A percentile compares a stretch with the other conserved stretches of the same genome.
Conservation (phyloP, 2,888 invertebrate species). For the Ditula angustiorana region DNA sequence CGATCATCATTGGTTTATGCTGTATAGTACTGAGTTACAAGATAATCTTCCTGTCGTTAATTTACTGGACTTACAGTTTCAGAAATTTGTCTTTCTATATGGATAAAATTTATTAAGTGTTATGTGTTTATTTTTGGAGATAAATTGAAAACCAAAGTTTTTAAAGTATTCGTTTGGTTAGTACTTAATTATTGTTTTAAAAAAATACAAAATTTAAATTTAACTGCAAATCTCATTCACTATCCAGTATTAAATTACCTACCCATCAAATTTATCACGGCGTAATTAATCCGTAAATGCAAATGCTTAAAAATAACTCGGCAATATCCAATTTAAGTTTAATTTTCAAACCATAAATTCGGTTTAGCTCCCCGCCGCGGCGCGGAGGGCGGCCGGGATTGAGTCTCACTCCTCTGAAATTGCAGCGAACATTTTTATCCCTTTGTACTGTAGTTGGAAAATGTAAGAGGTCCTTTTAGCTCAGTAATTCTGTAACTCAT, state of each 20-base stretch:
- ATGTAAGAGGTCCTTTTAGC: constrained; percentile 70
- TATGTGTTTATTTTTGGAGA: too few species aligned
- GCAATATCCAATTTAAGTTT: constrained; percentile 81
- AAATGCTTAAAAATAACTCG: constrained; percentile 76
- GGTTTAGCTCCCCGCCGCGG: constrained; percentile 78
- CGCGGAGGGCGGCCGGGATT: constrained; percentile 56
- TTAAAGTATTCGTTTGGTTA: neutral
- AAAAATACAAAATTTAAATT: neutral
- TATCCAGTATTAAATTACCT: constrained; percentile 53
- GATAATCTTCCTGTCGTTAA: too few species aligned
- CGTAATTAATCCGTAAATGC: constrained; percentile 71
- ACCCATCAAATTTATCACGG: constrained; percentile 58
- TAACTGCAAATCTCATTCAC: constrained; percentile 18
- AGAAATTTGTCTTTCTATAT: too few species aligned
- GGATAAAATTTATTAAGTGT: too few species aligned
- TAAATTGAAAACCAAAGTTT: neutral
- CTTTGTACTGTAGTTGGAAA: constrained; percentile 74
- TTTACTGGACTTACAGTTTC: too few species aligned
- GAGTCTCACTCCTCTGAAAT: constrained; percentile 72
- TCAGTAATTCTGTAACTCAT: constrained; percentile 69
- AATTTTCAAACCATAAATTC: constrained; percentile 83
- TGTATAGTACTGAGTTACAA: too few species aligned
- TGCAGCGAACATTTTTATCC: constrained; percentile 79
- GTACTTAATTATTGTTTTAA: neutral
- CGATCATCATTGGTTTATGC: too few species aligned